Evolutionary conservation across 1,140 invertebrate genomes (phyloP).

Genomic region (Aphelenchoides avenae): DNA sequence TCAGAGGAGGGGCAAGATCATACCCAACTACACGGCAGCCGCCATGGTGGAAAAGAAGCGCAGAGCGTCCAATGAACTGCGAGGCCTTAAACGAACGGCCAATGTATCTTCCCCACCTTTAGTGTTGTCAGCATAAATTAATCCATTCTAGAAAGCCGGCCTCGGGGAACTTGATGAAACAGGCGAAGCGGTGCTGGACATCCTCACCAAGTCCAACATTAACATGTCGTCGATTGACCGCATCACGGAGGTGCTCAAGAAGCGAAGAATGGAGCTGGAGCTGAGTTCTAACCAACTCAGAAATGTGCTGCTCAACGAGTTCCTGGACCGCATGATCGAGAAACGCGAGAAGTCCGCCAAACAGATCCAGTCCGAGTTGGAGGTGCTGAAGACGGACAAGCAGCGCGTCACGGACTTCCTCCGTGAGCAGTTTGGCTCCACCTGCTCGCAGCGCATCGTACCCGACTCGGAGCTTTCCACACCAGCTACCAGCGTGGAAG

Average conservation of each 20-base stretch:
- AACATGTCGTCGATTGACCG: slow-evolving; percentile 18
- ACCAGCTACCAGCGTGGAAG: too few species aligned
- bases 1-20: slow-evolving; percentile 71
- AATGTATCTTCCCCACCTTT: slow-evolving; percentile 12
- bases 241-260: slow-evolving; percentile 65
- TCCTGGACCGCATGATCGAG: slow-evolving; percentile 70
- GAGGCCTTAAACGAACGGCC: not conserved
- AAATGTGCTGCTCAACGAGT: slow-evolving; percentile 75
- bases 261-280: slow-evolving; percentile 67
- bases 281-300: slow-evolving; percentile 69
- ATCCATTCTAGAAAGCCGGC: slow-evolving; percentile 12
- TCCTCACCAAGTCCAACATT: slow-evolving; percentile 17
- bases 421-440: slow-evolving; percentile 2
- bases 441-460: slow-evolving; percentile 24
- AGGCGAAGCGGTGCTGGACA: slow-evolving; percentile 5
- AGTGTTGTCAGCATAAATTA: slow-evolving; percentile 4
- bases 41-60: slow-evolving; percentile 74
- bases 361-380: slow-evolving; percentile 41
- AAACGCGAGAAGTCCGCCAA: slow-evolving; percentile 61
- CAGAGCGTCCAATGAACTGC: not conserved
- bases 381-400: slow-evolving; percentile 63
- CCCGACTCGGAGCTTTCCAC: too few species aligned
- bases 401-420: slow-evolving; percentile 67
- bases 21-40: slow-evolving; percentile 71
- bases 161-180: slow-evolving; percentile 9